A percentile compares a stretch with the other conserved stretches of the same genome.
phyloP scores from a whole-genome alignment of 2,888 invertebrate genomes.

The Tolmerus cingulatus region DNA sequence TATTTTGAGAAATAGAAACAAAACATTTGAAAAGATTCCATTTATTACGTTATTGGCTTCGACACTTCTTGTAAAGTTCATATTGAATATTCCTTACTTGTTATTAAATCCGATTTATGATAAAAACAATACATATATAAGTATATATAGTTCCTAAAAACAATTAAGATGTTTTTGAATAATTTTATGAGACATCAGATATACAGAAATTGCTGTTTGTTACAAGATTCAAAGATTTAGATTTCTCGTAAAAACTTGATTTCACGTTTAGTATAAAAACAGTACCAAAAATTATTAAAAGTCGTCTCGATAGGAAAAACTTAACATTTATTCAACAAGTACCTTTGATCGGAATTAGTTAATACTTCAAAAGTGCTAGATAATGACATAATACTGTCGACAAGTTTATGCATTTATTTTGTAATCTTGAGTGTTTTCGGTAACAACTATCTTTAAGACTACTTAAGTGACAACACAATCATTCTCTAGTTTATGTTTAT shows the following conservation, averaged over 20 bases:
- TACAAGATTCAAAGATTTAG: background rate
- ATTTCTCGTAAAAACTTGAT: background rate
- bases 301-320: background rate
- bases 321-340: conserved; percentile 12
- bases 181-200: conserved; percentile 4
- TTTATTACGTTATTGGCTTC: conserved; percentile 25
- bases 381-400: conserved; percentile 27
- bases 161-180: conserved; percentile 1
- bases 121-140: conserved; percentile 5
- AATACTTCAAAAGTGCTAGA: conserved; percentile 28
- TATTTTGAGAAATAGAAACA: background rate
- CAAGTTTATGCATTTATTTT: conserved; percentile 10
- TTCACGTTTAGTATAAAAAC: conserved; percentile 18
- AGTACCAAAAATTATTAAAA: conserved; percentile 21
- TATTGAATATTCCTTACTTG: conserved; percentile 8
- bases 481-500: background rate
- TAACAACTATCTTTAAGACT: conserved; percentile 9
- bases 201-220: conserved; percentile 10
- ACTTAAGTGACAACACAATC: conserved; percentile 27
- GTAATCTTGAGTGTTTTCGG: conserved; percentile 1
- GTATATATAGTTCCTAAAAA: conserved; percentile 11
- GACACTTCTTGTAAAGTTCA: conserved; percentile 23
- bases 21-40: conserved; percentile 27
- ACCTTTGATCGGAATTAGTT: background rate
- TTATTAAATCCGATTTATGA: conserved; percentile 10